Percentiles rank a stretch among this genome's conserved stretches.
phyloP scores from a whole-genome alignment of 2,797 vertebrate genomes.

The Corythornis leucogaster region DNA sequence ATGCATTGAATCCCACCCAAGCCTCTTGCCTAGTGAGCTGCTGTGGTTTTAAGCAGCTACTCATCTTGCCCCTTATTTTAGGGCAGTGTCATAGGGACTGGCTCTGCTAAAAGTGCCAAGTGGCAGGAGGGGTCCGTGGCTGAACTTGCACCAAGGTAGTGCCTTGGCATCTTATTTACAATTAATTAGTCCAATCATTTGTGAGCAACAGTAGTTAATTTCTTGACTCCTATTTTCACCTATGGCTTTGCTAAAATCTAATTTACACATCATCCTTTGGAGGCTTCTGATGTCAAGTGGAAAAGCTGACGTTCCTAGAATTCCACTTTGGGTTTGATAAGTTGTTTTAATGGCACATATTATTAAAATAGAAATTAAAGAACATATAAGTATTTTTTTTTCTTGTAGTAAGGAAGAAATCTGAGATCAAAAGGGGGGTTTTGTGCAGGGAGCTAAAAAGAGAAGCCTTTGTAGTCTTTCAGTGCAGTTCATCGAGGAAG shows the following conservation, averaged over 20 bases:
- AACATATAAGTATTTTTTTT: neutral
- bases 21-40: neutral
- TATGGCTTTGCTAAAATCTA: neutral
- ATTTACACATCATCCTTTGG: slow-evolving; percentile 17
- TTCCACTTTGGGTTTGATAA: neutral
- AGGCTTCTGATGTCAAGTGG: neutral
- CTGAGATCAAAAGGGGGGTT: neutral
- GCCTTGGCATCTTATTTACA: neutral
- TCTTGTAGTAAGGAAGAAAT: neutral
- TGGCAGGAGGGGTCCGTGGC: accelerated
- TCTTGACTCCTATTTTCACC: slow-evolving; percentile 26
- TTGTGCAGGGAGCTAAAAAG: neutral
- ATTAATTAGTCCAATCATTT: neutral
- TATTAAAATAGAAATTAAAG: neutral
- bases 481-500: neutral
- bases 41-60: neutral
- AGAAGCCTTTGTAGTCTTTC: neutral
- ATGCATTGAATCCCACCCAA: slow-evolving; percentile 20
- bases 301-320: neutral
- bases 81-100: neutral
- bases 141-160: neutral
- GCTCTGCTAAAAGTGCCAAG: neutral
- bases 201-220: neutral
- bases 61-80: neutral
- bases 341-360: neutral